Evolutionary conservation across 2,797 vertebrate species (phyloP).

Genomic region (Aselliscus stoliczkanus): DNA sequence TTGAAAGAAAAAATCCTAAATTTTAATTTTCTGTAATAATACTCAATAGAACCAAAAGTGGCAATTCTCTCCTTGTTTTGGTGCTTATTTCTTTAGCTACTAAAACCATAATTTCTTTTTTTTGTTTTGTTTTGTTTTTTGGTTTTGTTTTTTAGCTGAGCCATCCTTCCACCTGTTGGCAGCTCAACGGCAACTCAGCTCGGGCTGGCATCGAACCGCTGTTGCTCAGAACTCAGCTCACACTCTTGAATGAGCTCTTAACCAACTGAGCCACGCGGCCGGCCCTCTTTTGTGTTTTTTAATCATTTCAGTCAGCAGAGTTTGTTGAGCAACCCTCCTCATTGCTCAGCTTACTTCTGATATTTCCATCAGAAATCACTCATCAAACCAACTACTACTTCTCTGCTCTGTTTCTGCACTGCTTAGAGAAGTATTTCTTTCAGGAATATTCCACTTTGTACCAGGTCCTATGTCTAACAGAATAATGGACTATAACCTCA

Average conservation of each 20-base stretch:
- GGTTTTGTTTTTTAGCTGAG: too few species aligned
- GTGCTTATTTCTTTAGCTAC: neutral
- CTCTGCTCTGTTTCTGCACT: neutral
- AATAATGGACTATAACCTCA: neutral
- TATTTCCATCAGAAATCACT: neutral
- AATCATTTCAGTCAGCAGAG: neutral
- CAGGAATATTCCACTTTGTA: neutral
- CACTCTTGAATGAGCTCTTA: too few species aligned
- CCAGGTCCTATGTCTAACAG: neutral
- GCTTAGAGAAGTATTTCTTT: neutral
- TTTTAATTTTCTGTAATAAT: neutral
- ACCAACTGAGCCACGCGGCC: too few species aligned
- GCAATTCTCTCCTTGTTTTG: neutral
- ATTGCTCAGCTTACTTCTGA: neutral
- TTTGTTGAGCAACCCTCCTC: neutral
- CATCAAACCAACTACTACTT: neutral
- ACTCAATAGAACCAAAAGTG: neutral
- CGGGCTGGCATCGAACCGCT: too few species aligned
- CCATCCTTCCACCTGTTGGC: too few species aligned
- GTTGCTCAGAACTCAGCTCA: too few species aligned
- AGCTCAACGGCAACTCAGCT: too few species aligned
- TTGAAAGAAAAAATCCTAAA: neutral
- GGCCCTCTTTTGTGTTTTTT: neutral
- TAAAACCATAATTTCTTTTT: neutral
- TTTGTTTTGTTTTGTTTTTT: too few species aligned